Conservation (phyloP, 2,113 vertebrate species). For the Naja naja region DNA sequence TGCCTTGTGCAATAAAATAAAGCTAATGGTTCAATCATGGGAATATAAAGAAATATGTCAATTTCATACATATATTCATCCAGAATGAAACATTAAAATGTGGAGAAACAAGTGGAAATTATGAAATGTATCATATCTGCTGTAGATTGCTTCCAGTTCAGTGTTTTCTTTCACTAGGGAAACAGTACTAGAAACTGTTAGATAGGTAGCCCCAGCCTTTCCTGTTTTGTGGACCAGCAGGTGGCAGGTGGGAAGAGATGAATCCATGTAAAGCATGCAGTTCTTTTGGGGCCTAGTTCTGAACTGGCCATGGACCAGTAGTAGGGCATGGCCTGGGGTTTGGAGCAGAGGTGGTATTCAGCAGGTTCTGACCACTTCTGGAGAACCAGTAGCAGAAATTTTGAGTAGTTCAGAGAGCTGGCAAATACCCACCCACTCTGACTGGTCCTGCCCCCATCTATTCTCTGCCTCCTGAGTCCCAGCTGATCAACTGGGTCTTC, state of each 20-base stretch:
- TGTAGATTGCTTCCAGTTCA: not conserved
- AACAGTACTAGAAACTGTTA: not conserved
- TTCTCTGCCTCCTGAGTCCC: too few relatives aligned
- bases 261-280: too few relatives aligned
- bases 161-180: not conserved
- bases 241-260: too few relatives aligned
- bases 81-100: not conserved
- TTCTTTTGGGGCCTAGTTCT: too few relatives aligned
- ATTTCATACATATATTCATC: not conserved
- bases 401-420: too few relatives aligned
- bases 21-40: not conserved
- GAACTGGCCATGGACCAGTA: too few relatives aligned
- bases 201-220: not conserved
- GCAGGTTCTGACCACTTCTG: too few relatives aligned
- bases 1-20: not conserved
- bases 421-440: too few relatives aligned
- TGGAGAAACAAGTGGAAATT: not conserved
- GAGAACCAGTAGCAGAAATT: too few relatives aligned
- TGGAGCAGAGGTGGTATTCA: not conserved
- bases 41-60: not conserved
- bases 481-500: too few relatives aligned
- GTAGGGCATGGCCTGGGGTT: too few relatives aligned
- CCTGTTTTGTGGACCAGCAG: accelerated
- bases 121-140: not conserved
- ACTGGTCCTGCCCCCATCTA: too few relatives aligned